phyloP scores from a whole-genome alignment of 2,113 vertebrate genomes.

The Deroptyus accipitrinus region DNA sequence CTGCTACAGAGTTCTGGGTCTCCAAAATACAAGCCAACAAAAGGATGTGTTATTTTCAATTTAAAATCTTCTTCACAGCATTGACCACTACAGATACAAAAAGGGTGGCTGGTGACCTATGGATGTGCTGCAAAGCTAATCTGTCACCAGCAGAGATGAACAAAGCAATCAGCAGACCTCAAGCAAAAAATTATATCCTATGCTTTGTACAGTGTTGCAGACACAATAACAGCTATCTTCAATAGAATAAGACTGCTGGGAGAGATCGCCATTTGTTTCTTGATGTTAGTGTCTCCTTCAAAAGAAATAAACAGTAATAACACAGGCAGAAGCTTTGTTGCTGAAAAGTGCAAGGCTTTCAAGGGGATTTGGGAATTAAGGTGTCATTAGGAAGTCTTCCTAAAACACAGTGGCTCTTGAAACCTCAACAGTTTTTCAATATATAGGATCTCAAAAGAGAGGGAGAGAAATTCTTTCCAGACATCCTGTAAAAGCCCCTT shows the following conservation, averaged over 20 bases:
- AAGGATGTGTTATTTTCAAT: conserved; percentile 48
- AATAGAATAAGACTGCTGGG: conserved; percentile 13
- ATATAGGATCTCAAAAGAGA: background rate
- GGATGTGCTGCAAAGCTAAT: conserved; percentile 44
- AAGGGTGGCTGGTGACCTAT: conserved; percentile 33
- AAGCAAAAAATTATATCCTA: conserved; percentile 41
- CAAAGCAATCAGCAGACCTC: conserved; percentile 34
- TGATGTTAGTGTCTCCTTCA: conserved; percentile 39
- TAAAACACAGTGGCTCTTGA: background rate
- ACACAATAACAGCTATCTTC: conserved; percentile 23
- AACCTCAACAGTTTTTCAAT: background rate
- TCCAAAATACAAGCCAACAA: conserved; percentile 27
- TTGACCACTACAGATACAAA: conserved; percentile 34
- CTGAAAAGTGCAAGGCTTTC: conserved; percentile 20
- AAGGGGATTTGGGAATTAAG: conserved; percentile 43
- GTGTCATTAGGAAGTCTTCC: conserved; percentile 39
- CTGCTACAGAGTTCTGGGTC: background rate
- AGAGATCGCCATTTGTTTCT: conserved; percentile 19
- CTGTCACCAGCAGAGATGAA: conserved; percentile 47
- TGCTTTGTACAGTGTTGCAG: conserved; percentile 4
- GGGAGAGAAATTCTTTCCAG: background rate
- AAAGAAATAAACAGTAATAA: conserved; percentile 59
- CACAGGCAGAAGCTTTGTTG: conserved; percentile 23
- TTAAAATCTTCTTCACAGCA: conserved; percentile 26
- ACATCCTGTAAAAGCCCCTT: background rate